These are phyloP conservation scores for Abrostola triplasia DNA, from an alignment of 2,888 invertebrate genomes.

Conservation along the genomic window DNA sequence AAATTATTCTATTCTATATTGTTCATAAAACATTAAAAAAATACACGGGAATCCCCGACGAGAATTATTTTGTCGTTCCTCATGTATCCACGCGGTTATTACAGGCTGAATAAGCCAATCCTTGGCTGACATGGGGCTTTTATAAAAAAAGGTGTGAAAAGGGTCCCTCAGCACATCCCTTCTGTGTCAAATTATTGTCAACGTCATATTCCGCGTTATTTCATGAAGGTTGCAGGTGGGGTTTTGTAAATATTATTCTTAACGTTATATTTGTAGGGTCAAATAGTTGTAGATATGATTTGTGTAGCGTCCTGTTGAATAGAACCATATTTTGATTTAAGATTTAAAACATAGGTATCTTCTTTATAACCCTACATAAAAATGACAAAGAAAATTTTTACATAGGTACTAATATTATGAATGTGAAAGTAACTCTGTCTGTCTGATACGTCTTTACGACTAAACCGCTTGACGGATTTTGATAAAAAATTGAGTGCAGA, in stretches of 20 bases:
- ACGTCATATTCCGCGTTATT: slow-evolving; percentile 55
- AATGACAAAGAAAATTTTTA: too few relatives aligned
- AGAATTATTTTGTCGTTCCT: slow-evolving; percentile 33
- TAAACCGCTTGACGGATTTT: too few relatives aligned
- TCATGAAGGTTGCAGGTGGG: slow-evolving; percentile 33
- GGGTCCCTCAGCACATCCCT: slow-evolving; percentile 48
- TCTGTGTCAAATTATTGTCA: slow-evolving; percentile 56
- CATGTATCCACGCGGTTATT: slow-evolving; percentile 29
- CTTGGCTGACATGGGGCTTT: slow-evolving; percentile 46
- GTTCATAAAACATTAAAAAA: background rate
- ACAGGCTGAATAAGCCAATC: slow-evolving; percentile 49
- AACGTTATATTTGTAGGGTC: background rate
- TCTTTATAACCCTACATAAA: too few relatives aligned
- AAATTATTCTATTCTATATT: background rate
- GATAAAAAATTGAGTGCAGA: too few relatives aligned
- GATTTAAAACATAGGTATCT: too few relatives aligned
- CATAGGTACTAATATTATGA: too few relatives aligned
- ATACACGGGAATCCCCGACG: slow-evolving; percentile 10
- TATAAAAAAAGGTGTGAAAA: slow-evolving; percentile 55
- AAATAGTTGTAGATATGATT: background rate
- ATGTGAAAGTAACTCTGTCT: too few relatives aligned
- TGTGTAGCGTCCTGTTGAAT: too few relatives aligned
- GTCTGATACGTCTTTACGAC: too few relatives aligned
- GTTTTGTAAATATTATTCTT: slow-evolving; percentile 23
- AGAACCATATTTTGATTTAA: too few relatives aligned